Evolutionary conservation across 2,113 vertebrate species (phyloP).

Genomic region (Neoarius graeffei): DNA sequence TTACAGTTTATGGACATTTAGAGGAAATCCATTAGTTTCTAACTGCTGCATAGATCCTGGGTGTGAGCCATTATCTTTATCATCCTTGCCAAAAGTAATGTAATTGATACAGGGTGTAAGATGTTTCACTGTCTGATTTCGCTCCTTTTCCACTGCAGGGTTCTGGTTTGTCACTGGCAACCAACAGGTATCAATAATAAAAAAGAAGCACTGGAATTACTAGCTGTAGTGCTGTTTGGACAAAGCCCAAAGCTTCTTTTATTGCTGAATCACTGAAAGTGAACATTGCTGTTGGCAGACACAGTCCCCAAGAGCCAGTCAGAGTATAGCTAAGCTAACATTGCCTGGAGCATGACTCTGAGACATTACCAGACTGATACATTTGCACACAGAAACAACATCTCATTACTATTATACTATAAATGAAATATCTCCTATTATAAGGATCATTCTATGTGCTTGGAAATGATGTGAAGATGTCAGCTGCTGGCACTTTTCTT

Average conservation of each 20-base stretch:
- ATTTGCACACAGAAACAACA: background rate
- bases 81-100: slow-evolving; percentile 21
- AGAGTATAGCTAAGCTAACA: slow-evolving; percentile 15
- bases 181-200: slow-evolving; percentile 59
- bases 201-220: slow-evolving; percentile 49
- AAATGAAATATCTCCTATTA: background rate
- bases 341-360: background rate
- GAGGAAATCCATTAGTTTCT: background rate
- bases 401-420: background rate
- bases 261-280: slow-evolving; percentile 51
- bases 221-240: slow-evolving; percentile 56
- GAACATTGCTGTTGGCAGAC: slow-evolving; percentile 37
- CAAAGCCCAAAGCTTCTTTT: slow-evolving; percentile 27
- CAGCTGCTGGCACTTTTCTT: background rate
- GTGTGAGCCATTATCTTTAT: background rate
- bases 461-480: background rate
- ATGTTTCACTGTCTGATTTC: slow-evolving; percentile 4
- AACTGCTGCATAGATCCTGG: background rate
- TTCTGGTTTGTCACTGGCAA: slow-evolving; percentile 32
- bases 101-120: slow-evolving; percentile 14
- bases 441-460: background rate
- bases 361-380: background rate
- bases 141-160: slow-evolving; percentile 3
- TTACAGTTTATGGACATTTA: background rate
- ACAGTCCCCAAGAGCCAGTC: slow-evolving; percentile 20